Conservation (phyloP, 2,797 vertebrate genomes). For the Phalanger gymnotis region DNA sequence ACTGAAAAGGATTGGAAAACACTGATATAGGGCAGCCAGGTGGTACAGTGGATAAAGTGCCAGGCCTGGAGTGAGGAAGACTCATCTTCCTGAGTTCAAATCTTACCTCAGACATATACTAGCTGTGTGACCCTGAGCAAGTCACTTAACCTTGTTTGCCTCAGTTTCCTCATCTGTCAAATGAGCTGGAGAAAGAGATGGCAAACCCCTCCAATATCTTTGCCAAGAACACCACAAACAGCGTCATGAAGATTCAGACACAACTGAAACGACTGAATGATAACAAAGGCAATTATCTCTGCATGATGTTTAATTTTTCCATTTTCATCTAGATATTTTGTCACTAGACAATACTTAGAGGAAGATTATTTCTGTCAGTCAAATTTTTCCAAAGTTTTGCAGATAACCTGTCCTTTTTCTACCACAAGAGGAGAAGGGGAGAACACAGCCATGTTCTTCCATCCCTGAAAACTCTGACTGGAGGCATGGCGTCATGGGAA, state of each 20-base stretch:
- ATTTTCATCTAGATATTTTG: constrained; percentile 1
- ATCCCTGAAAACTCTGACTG: not conserved
- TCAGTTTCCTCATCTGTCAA: not conserved
- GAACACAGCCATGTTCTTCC: not conserved
- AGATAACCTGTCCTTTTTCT: not conserved
- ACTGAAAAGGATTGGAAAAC: not conserved
- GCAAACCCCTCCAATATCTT: not conserved
- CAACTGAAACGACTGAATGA: not conserved
- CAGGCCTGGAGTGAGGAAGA: not conserved
- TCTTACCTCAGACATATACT: not conserved
- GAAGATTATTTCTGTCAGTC: not conserved
- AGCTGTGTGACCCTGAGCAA: not conserved
- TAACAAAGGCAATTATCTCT: not conserved
- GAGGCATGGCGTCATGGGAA: not conserved
- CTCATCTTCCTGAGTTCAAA: not conserved
- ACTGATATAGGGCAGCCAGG: not conserved
- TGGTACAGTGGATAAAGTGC: not conserved
- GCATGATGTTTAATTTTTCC: not conserved
- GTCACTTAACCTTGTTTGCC: not conserved
- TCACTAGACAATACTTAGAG: constrained; percentile 15
- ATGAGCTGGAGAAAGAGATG: not conserved
- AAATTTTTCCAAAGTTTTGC: not conserved
- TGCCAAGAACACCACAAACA: not conserved
- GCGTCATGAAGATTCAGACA: not conserved
- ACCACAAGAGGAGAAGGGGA: not conserved